A percentile compares a stretch with the other conserved stretches of the same genome.
These are phyloP conservation scores for Heliconius congener DNA, from an alignment of 1,140 invertebrate genomes.

Conservation along the genomic window DNA sequence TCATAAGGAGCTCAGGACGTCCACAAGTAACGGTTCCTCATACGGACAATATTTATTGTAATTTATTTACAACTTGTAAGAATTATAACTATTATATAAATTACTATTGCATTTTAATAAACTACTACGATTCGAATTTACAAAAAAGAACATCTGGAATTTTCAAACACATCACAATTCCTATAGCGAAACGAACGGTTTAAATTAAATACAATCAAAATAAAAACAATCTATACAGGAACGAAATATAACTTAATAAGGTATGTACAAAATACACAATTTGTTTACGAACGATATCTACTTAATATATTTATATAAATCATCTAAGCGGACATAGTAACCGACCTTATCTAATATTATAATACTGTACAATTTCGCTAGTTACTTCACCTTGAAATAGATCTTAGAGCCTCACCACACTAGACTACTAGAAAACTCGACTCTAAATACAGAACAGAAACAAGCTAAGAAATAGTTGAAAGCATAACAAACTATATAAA, in stretches of 20 bases:
- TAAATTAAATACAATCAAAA: slow-evolving; percentile 70
- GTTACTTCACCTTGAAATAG: slow-evolving; percentile 69
- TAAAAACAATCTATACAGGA: slow-evolving; percentile 76
- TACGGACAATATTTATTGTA: slow-evolving; percentile 53
- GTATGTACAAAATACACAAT: slow-evolving; percentile 78
- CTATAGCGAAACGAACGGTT: slow-evolving; percentile 69
- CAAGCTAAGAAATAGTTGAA: slow-evolving; percentile 3
- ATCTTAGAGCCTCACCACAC: slow-evolving; percentile 25
- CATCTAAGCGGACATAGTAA: slow-evolving; percentile 68
- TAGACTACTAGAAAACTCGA: slow-evolving; percentile 20
- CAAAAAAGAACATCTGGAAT: slow-evolving; percentile 63
- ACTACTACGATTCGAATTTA: slow-evolving; percentile 76
- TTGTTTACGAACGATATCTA: slow-evolving; percentile 67
- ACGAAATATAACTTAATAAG: slow-evolving; percentile 76
- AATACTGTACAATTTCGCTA: slow-evolving; percentile 82
- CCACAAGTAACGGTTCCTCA: slow-evolving; percentile 58
- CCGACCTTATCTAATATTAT: slow-evolving; percentile 71
- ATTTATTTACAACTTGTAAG: slow-evolving; percentile 70
- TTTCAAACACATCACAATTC: slow-evolving; percentile 78
- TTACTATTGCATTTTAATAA: slow-evolving; percentile 79
- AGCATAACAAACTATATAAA: slow-evolving; percentile 10
- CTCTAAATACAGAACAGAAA: slow-evolving; percentile 4
- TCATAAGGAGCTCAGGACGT: slow-evolving; percentile 47
- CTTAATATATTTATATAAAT: slow-evolving; percentile 62
- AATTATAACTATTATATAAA: slow-evolving; percentile 75